Conservation (phyloP, 1,140 invertebrate genomes). For the Paramacrobiotus metropolitanus region DNA sequence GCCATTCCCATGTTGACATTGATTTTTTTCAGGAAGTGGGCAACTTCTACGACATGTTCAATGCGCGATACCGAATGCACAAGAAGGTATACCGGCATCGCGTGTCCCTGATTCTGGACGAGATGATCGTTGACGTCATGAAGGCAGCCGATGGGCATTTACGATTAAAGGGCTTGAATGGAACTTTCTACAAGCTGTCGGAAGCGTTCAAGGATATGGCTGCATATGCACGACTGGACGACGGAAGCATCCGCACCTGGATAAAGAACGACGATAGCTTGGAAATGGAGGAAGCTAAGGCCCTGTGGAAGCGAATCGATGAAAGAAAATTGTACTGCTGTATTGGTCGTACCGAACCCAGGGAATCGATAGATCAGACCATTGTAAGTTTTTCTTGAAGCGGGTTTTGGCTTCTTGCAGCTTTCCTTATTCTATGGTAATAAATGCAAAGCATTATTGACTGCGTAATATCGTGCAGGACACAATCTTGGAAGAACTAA, state of each 20-base stretch:
- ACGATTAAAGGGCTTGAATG: not conserved
- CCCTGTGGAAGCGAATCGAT: not conserved
- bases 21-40: constrained; percentile 14
- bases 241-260: not conserved
- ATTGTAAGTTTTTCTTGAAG: no score
- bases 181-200: not conserved
- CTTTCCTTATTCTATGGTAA: no score
- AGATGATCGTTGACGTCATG: constrained; percentile 17
- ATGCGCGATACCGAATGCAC: constrained; percentile 24
- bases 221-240: not conserved
- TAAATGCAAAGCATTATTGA: no score
- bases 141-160: not conserved
- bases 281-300: not conserved
- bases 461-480: no score
- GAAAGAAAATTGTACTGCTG: not conserved
- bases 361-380: no score
- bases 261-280: not conserved
- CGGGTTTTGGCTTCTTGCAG: no score
- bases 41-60: constrained; percentile 27
- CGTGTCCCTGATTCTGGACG: constrained; percentile 23
- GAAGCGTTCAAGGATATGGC: not conserved
- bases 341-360: not conserved
- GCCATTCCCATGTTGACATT: no score
- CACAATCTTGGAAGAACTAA: no score
- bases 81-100: constrained; percentile 29